Evolutionary conservation across 2,797 vertebrate genomes (phyloP).

Genomic region (Dryobates pubescens): DNA sequence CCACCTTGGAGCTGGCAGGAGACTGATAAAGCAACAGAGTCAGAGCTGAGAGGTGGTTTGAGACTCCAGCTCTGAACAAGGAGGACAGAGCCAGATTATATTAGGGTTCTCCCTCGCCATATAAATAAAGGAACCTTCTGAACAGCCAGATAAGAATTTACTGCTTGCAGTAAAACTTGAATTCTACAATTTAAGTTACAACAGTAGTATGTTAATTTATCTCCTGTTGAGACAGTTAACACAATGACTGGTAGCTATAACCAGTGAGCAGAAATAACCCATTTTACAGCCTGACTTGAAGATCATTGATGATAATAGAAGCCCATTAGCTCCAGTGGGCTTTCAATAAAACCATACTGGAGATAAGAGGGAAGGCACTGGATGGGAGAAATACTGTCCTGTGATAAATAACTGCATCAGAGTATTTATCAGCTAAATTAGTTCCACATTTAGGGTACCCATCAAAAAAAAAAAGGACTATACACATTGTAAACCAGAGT

Average conservation of each 20-base stretch:
- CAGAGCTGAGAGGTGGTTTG: neutral
- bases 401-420: neutral
- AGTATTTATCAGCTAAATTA: neutral
- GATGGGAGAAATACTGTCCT: neutral
- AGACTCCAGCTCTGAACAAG: neutral
- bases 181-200: neutral
- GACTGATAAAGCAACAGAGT: neutral
- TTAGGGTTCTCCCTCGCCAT: neutral
- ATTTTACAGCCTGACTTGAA: neutral
- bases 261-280: constrained; percentile 2
- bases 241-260: neutral
- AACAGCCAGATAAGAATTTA: constrained; percentile 1
- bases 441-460: neutral
- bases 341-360: neutral
- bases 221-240: neutral
- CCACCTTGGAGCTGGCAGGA: neutral
- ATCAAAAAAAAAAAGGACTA: neutral
- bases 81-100: neutral
- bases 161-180: neutral
- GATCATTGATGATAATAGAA: neutral
- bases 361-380: neutral
- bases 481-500: neutral
- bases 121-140: neutral
- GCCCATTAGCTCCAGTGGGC: neutral
- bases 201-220: neutral